phyloP scores from a whole-genome alignment of 2,888 invertebrate species.

The Eurytoma adleriae region DNA sequence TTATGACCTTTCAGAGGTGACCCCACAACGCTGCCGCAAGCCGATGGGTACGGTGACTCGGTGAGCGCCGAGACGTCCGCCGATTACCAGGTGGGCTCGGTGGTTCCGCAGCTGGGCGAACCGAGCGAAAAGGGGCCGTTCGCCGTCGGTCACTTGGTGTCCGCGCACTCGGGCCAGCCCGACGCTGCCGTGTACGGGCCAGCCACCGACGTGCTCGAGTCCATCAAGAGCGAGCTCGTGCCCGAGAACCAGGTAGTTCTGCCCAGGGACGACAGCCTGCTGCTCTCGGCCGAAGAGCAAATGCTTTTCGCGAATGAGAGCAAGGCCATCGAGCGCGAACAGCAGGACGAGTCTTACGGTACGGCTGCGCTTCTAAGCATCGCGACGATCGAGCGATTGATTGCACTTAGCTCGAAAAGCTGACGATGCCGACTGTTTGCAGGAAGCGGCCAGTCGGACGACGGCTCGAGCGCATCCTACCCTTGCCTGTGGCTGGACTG shows the following conservation, averaged over 20 bases:
- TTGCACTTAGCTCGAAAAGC: neutral
- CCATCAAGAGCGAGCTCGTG: constrained; percentile 51
- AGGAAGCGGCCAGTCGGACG: constrained; percentile 57
- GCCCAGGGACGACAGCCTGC: constrained; percentile 73
- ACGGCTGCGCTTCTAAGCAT: neutral
- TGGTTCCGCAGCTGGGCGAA: constrained; percentile 47
- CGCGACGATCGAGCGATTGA: too few relatives aligned
- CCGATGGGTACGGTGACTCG: constrained; percentile 3
- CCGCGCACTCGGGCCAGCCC: constrained; percentile 58
- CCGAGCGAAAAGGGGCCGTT: constrained; percentile 50
- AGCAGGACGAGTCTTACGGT: constrained; percentile 64
- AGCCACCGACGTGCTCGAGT: constrained; percentile 34
- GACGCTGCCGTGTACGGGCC: constrained; percentile 41
- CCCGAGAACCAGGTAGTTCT: constrained; percentile 75
- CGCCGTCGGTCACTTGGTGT: constrained; percentile 71
- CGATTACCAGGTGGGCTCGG: neutral
- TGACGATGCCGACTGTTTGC: neutral
- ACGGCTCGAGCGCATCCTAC: constrained; percentile 62
- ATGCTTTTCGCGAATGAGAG: constrained; percentile 43
- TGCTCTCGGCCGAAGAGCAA: constrained; percentile 58
- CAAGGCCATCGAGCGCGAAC: constrained; percentile 17
- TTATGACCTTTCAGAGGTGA: constrained; percentile 65
- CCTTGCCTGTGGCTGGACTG: constrained; percentile 93
- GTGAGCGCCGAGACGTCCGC: neutral
- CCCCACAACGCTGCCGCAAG: constrained; percentile 65